Evolutionary conservation across 2,888 invertebrate genomes (phyloP).

Genomic region (Hemicrepidius hirtus): DNA sequence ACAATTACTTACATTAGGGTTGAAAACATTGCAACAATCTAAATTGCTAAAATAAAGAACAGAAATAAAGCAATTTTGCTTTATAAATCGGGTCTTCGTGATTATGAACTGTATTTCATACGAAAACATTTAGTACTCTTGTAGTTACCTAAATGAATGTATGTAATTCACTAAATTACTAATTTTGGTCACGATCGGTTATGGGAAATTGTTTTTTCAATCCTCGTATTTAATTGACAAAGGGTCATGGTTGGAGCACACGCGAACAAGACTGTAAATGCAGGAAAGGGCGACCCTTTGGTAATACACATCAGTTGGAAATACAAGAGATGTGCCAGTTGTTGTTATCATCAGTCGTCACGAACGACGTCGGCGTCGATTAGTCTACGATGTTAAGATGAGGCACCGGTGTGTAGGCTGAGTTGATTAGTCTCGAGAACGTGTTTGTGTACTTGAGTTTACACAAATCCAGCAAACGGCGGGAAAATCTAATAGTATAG

Average conservation of each 20-base stretch:
- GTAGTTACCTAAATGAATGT: neutral
- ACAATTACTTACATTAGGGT: no score
- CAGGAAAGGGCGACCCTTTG: conserved; percentile 37
- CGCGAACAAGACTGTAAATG: conserved; percentile 31
- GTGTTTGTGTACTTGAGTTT: conserved; percentile 45
- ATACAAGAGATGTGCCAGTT: conserved; percentile 44
- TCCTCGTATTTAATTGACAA: conserved; percentile 29
- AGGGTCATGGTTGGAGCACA: conserved; percentile 31
- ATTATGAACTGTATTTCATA: neutral
- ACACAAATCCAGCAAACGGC: conserved; percentile 40
- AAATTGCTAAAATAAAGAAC: no score
- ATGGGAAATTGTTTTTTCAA: conserved; percentile 33
- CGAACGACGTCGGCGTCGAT: conserved; percentile 48
- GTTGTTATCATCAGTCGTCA: conserved; percentile 52
- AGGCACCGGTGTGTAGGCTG: conserved; percentile 41
- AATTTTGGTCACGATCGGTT: conserved; percentile 13
- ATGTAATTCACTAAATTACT: neutral
- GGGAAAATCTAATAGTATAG: conserved; percentile 31
- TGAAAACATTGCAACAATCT: no score
- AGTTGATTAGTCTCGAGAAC: conserved; percentile 43
- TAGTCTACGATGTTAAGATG: conserved; percentile 41
- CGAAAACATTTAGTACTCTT: neutral
- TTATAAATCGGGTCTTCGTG: neutral
- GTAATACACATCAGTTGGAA: conserved; percentile 33
- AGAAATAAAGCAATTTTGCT: no score